Base-by-base conservation (phyloP, 2,888 invertebrate genomes). In the Melinaea menophilus region DNA sequence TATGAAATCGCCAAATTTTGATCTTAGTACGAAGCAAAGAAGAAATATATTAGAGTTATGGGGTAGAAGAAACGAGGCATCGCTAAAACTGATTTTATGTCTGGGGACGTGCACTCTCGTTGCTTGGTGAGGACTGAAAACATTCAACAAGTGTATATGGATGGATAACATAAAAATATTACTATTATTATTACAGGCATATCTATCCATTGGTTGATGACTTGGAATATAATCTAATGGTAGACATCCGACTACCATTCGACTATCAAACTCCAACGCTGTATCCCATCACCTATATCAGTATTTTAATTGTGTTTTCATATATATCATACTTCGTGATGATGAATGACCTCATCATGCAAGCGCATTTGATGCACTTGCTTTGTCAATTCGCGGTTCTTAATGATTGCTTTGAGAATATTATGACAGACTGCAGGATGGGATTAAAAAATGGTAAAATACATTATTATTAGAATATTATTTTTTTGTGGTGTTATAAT, bases 241-340 rank as follows among this genome's bases (percentile, higher is more conserved):
- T 84, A 0, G 75, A 77, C 0, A 68, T 86, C 0, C 75, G 76
- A 4, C 57, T 87, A 0, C 88, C 88, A 0, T 83, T 80, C 63
- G 63, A 75, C 57, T 85, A 82, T 73, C 66, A 70, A 56, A 76
- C 75, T 0, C 75, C 79, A 0, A 4, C 7, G 0, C 56, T 71
- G 1, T 89, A 88, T 66, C 70, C 79, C 0, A 7, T 78, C 2
- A 75, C 77, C 0, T 88, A 88, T 61, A 57, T 79, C 0, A 7
- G 69, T 0, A 77, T 80, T 1, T 63, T 80, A 41, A 61, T 82
- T 4, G 73, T 79, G 0, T 87, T 88, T 63, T 69, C 73, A 2
- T 88, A 84, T 64, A 73, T 80, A n/a, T 77, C 87, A 0, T 81
- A 82, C 66, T 85, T 84, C 60, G 83, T 88, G 41, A 88, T 89